Evolutionary conservation across 2,113 vertebrate genomes (phyloP).

Genomic region (Psettodes erumei): DNA sequence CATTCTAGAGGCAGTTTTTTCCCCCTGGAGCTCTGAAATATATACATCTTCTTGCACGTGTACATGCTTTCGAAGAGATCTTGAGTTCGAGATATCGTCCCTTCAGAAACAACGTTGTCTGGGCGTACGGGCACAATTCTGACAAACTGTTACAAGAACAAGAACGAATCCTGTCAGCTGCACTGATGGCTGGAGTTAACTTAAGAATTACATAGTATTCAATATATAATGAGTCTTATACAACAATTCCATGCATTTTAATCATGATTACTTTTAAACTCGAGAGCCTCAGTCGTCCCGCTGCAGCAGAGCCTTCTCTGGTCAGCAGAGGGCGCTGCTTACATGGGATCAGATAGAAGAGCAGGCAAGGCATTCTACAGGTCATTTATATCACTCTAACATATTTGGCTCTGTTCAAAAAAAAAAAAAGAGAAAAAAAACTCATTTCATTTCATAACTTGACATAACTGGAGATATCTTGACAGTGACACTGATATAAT

Average conservation of each 20-base stretch:
- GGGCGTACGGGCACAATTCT: not conserved
- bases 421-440: not conserved
- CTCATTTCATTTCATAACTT: not conserved
- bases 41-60: not conserved
- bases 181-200: slow-evolving; percentile 22
- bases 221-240: slow-evolving; percentile 57
- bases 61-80: not conserved
- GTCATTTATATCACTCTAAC: slow-evolving; percentile 27
- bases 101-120: slow-evolving; percentile 3
- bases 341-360: slow-evolving; percentile 21
- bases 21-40: not conserved
- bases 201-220: slow-evolving; percentile 53
- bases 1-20: not conserved
- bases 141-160: not conserved
- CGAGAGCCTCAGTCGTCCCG: not conserved
- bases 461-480: not conserved
- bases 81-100: not conserved
- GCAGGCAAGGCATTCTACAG: slow-evolving; percentile 47
- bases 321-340: slow-evolving; percentile 50
- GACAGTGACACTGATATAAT: slow-evolving; percentile 15
- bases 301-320: slow-evolving; percentile 8
- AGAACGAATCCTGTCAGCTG: slow-evolving; percentile 19
- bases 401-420: slow-evolving; percentile 52
- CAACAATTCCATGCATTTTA: slow-evolving; percentile 61
- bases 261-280: slow-evolving; percentile 34